Conservation (phyloP, 2,888 invertebrate species). For the Rhimphoctona megacephalus region DNA sequence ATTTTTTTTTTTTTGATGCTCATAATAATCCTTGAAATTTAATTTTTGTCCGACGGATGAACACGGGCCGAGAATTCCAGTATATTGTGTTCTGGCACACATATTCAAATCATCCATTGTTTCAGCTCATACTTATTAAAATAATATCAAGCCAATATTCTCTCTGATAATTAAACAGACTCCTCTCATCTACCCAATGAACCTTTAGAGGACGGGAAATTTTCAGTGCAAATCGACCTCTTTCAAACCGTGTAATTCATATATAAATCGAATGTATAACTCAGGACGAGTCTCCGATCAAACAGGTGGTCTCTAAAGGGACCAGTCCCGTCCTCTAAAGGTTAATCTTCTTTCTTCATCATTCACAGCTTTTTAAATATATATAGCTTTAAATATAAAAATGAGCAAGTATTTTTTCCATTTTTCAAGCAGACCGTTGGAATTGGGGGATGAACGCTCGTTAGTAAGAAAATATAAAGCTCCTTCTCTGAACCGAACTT, state of each 20-base stretch:
- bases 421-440: background rate
- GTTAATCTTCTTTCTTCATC: background rate
- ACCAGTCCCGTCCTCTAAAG: background rate
- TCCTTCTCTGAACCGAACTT: background rate
- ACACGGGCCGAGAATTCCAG: background rate
- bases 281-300: no score
- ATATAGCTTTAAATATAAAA: background rate
- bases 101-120: background rate
- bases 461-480: background rate
- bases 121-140: background rate
- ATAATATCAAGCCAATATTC: conserved; percentile 20
- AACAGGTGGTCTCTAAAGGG: no score
- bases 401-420: background rate
- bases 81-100: conserved; percentile 11
- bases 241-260: no score
- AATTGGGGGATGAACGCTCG: background rate
- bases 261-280: no score
- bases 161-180: conserved; percentile 2
- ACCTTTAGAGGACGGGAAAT: no score
- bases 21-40: conserved; percentile 1
- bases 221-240: no score
- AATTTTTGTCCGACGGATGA: background rate
- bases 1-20: background rate
- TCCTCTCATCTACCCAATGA: background rate
- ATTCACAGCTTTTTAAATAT: background rate